phyloP scores from a whole-genome alignment of 2,797 vertebrate genomes.

The Cossypha heuglini region DNA sequence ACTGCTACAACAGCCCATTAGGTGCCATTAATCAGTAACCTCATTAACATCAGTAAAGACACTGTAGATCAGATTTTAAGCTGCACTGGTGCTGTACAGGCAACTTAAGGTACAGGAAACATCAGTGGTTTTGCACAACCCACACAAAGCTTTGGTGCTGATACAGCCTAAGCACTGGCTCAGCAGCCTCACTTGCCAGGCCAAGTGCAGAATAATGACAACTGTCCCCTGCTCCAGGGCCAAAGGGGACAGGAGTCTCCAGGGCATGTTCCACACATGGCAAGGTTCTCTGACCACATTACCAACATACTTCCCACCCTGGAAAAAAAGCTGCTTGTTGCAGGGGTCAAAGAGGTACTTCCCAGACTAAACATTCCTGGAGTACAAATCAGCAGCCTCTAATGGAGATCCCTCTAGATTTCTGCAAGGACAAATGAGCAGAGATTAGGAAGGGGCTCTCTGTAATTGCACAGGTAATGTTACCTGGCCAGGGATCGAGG shows the following conservation, averaged over 20 bases:
- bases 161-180: not conserved
- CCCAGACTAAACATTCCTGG: not conserved
- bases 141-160: not conserved
- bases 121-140: not conserved
- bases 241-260: not conserved
- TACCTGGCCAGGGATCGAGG: not conserved
- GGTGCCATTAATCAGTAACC: conserved; percentile 36
- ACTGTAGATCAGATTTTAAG: conserved; percentile 9
- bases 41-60: conserved; percentile 24
- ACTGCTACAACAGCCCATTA: conserved; percentile 20
- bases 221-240: not conserved
- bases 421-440: not conserved
- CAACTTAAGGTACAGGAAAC: not conserved
- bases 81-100: not conserved
- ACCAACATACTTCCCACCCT: not conserved
- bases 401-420: not conserved
- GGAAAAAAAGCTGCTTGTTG: not conserved
- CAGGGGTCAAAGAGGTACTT: not conserved
- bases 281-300: not conserved
- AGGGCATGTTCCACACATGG: fast-evolving
- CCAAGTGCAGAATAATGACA: not conserved
- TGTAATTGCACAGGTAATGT: not conserved
- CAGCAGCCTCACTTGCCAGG: not conserved
- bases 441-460: not conserved
- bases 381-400: not conserved